Conservation (phyloP, 2,888 invertebrate species). For the Drosophila maculinotata region DNA sequence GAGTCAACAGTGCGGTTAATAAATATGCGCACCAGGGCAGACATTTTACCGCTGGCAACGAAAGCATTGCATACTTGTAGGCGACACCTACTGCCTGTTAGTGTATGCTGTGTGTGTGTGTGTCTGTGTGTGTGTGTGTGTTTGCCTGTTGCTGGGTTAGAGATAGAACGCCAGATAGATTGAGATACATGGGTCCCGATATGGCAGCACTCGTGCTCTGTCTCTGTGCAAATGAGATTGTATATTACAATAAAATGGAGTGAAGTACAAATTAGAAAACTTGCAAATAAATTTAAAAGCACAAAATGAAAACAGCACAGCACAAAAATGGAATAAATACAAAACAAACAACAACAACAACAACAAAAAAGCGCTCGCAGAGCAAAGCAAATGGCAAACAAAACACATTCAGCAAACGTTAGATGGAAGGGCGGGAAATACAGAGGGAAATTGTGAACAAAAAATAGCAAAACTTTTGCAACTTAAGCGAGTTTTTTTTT, state of each 20-base stretch:
- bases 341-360: slow-evolving; percentile 12
- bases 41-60: slow-evolving; percentile 57
- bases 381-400: slow-evolving; percentile 75
- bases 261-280: slow-evolving; percentile 83
- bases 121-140: neutral
- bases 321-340: slow-evolving; percentile 29
- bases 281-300: slow-evolving; percentile 81
- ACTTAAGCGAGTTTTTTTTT: slow-evolving; percentile 66
- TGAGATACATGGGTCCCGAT: slow-evolving; percentile 55
- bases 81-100: slow-evolving; percentile 26
- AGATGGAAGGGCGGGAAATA: slow-evolving; percentile 19
- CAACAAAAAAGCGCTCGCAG: slow-evolving; percentile 28
- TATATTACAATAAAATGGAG: slow-evolving; percentile 81
- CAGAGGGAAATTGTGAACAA: slow-evolving; percentile 39
- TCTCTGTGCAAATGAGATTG: slow-evolving; percentile 76
- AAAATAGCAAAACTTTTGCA: slow-evolving; percentile 78
- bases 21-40: slow-evolving; percentile 71
- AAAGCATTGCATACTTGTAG: slow-evolving; percentile 66
- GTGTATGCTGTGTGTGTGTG: neutral
- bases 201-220: slow-evolving; percentile 31
- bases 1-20: slow-evolving; percentile 78
- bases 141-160: slow-evolving; percentile 45
- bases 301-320: slow-evolving; percentile 61
- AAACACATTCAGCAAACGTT: slow-evolving; percentile 63
- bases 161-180: slow-evolving; percentile 49